A percentile compares a stretch with the other conserved stretches of the same genome.
These are phyloP conservation scores for Hypena proboscidalis DNA, from an alignment of 2,888 invertebrate species.

Conservation along the genomic window DNA sequence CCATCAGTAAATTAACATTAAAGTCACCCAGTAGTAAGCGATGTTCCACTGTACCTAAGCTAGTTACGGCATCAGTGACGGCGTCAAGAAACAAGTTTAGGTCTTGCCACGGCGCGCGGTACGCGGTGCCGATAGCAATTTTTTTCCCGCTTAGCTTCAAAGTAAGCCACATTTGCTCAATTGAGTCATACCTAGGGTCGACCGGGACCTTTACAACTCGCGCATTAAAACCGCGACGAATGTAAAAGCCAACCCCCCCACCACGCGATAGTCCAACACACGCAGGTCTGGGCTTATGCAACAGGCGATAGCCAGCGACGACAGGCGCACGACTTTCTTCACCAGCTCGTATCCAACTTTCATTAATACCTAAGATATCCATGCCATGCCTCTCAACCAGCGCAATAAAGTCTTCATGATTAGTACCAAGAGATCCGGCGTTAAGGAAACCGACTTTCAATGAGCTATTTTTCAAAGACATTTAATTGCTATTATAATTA, in stretches of 20 bases:
- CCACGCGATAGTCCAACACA: not conserved
- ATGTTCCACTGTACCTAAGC: not conserved
- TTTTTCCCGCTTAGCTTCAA: not conserved
- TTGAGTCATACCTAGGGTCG: not conserved
- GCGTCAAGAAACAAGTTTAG: not conserved
- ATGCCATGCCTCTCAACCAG: not conserved
- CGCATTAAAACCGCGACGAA: not conserved
- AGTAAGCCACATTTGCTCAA: conserved; percentile 1
- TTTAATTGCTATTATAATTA: not conserved
- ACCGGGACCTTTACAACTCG: not conserved
- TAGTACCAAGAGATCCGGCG: conserved; percentile 4
- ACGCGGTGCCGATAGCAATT: not conserved
- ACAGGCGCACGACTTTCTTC: conserved; percentile 3
- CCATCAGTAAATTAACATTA: not conserved
- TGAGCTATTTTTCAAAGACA: not conserved
- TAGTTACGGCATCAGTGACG: not conserved
- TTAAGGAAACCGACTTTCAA: conserved; percentile 9
- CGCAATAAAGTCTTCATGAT: conserved; percentile 6
- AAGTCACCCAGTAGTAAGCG: conserved; percentile 1
- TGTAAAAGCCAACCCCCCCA: conserved; percentile 1
- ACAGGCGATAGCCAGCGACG: conserved; percentile 1
- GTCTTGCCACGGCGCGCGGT: conserved; percentile 3
- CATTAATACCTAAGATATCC: conserved; percentile 5
- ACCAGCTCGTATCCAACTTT: conserved; percentile 4
- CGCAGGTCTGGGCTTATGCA: not conserved